A percentile compares a stretch with the other conserved stretches of the same genome.
These are phyloP conservation scores for Sebastes steindachneri DNA, from an alignment of 2,797 vertebrate species.

Conservation along the genomic window DNA sequence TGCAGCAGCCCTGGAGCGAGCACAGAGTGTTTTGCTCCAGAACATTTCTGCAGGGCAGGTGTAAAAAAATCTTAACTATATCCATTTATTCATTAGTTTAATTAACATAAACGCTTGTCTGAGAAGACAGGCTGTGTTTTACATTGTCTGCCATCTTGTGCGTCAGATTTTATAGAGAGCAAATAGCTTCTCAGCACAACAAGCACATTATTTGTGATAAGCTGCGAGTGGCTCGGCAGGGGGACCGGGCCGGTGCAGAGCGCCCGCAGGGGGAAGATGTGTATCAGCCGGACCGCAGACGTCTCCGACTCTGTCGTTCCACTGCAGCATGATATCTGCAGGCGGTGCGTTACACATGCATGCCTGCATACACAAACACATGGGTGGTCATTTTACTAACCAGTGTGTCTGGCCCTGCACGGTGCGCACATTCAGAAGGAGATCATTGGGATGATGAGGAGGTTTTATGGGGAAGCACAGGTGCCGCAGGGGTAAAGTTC, in stretches of 20 bases:
- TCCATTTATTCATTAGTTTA: background rate
- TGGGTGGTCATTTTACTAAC: background rate
- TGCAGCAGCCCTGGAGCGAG: background rate
- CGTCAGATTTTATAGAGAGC: background rate
- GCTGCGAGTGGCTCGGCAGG: background rate
- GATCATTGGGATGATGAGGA: too few species aligned
- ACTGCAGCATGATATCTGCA: constrained; percentile 9
- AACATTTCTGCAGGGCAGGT: constrained; percentile 34
- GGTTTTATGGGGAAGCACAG: background rate
- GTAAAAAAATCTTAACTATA: background rate
- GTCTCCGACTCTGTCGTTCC: background rate
- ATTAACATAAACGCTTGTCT: constrained; percentile 17
- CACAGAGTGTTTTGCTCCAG: background rate
- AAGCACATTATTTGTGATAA: constrained; percentile 2
- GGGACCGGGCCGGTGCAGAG: background rate
- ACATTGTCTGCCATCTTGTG: background rate
- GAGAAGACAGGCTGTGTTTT: background rate
- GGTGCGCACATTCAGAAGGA: background rate
- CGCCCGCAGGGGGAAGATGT: constrained; percentile 1
- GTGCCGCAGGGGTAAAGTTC: background rate
- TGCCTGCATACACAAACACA: background rate
- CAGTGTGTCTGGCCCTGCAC: background rate
- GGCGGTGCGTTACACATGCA: background rate
- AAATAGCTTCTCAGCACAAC: background rate
- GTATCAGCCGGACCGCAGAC: background rate